Evolutionary conservation across 1,140 invertebrate species (phyloP), one percentile per base, ranked within the genome.

Genomic region (Prorops nasuta): DNA sequence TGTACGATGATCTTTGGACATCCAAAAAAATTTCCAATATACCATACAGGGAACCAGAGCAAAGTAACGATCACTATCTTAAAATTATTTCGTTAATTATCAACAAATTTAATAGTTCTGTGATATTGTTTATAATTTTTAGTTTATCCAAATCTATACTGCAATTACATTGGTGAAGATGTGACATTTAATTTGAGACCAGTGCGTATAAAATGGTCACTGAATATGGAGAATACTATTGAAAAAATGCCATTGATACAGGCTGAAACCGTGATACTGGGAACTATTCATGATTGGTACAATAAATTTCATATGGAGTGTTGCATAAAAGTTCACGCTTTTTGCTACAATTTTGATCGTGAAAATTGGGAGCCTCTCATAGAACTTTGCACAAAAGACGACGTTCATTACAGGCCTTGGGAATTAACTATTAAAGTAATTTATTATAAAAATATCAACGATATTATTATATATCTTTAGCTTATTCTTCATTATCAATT

Each of bases 301-400:
- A 64, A 71, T 16, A 64, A 67, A 24, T 76, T 70, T 24, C 60
- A 68, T 28, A 48, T 71, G 14, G 63, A 72, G 41, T 68, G 67
- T 3, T 58, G 40, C 14, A 35, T 89, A 3, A 82, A 84, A 28
- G 49, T 90, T 2, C 84, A 89, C 66, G 82, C 86, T 2, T 85
- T 85, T 48, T 90, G 85, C 66, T 92, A 86, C 59, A 91, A 92
- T 69, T 83, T 88, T 48, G 81, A 83, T 44, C 66, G 85, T 10
- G 83, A 84, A 54, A 79, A 80, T 15, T 92, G 90, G 90, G 89
- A 92, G 64, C 90, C 90, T 0, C 62, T 92, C 0, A 75, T 92
- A 10, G 90, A 92, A 58, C 86, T 89, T 1, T 81, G 85, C 7
- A 81, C 85, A 21, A 78, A 84, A 14, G 79, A 83, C 38, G 86